Base-by-base conservation (phyloP, 2,113 vertebrate species). In the Semnornis frantzii region DNA sequence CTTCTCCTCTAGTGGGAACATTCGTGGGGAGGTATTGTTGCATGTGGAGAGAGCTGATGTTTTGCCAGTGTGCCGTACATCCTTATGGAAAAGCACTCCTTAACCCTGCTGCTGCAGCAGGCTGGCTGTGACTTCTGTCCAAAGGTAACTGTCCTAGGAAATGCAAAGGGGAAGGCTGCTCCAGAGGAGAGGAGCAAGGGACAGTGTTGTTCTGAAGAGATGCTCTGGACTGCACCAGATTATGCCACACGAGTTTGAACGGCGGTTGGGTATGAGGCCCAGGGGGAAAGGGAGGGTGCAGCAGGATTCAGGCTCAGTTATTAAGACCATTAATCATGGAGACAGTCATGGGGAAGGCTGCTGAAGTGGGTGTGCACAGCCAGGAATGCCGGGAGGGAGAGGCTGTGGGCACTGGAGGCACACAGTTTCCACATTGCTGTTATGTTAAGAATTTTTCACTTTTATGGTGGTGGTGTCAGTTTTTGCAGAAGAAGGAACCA, bases 271-370 rank as follows among this genome's bases (percentile, higher is more conserved):
- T 96, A 94, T 95, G 79, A 95, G 93, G 66, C 93, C 82, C 9
- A 1, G 31, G 3, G 37, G 15, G 63, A 2, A 52, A 52, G 23
- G 8, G 34, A 60, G 74, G 64, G 81, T 54, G 63, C 69, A 92
- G 88, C 66, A 89, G 69, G 84, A 94, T 90, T 96, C 90, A 84
- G 83, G 60, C 94, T 97, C 76, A 78, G 90, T 97, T 97, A 97
- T 96, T 97, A 97, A 97, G 83, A 92, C 79, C 86, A 96, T 97
- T 96, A 96, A 97, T 97, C 96, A 97, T 15, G 76, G 76, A 96
- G 96, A 96, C 96, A 96, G 96, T 95, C 93, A 65, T 31, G 52
- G 78, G 55, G 85, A 95, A 89, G 92, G 91, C 91, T 96, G 96
- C 92, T 85, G 85, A 94, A 65, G 72, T 9, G 39, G 76, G 73